phyloP scores from a whole-genome alignment of 2,888 invertebrate genomes.

The Asteroscopus sphinx region DNA sequence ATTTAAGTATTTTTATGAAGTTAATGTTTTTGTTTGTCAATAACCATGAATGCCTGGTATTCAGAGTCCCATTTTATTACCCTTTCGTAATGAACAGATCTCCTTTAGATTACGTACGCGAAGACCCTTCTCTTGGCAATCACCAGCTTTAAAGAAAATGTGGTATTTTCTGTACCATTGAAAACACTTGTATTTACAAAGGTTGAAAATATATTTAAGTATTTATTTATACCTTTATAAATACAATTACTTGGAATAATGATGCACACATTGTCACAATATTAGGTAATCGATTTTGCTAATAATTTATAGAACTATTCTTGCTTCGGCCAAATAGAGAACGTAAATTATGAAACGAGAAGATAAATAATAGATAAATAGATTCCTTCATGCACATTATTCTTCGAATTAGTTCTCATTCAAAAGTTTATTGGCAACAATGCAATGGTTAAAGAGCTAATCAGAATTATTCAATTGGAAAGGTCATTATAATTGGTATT shows the following conservation, averaged over 20 bases:
- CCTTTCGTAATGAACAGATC: conserved; percentile 28
- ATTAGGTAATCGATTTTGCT: conserved; percentile 11
- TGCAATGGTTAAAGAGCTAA: conserved; percentile 41
- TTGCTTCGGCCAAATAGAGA: conserved; percentile 20
- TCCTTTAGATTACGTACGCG: conserved; percentile 26
- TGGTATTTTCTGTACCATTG: too few species aligned
- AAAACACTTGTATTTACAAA: too few species aligned
- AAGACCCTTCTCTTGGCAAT: conserved; percentile 20
- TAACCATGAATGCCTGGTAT: conserved; percentile 41
- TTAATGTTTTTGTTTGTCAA: conserved; percentile 42
- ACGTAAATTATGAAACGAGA: conserved; percentile 24
- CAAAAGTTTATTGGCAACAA: conserved; percentile 36
- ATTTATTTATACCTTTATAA: not conserved
- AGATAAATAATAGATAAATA: conserved; percentile 20
- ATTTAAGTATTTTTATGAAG: conserved; percentile 37
- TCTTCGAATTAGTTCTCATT: conserved; percentile 40
- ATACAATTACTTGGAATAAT: conserved; percentile 14
- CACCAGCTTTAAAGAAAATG: conserved; percentile 6
- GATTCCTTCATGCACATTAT: conserved; percentile 16
- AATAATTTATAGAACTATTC: conserved; percentile 4
- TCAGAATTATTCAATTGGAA: conserved; percentile 48
- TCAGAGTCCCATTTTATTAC: conserved; percentile 39
- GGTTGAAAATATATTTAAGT: not conserved
- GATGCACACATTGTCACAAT: not conserved
- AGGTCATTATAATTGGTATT: conserved; percentile 44